These are phyloP conservation scores for Hydrolagus affinis DNA, from an alignment of 2,113 vertebrate genomes.

Conservation along the genomic window DNA sequence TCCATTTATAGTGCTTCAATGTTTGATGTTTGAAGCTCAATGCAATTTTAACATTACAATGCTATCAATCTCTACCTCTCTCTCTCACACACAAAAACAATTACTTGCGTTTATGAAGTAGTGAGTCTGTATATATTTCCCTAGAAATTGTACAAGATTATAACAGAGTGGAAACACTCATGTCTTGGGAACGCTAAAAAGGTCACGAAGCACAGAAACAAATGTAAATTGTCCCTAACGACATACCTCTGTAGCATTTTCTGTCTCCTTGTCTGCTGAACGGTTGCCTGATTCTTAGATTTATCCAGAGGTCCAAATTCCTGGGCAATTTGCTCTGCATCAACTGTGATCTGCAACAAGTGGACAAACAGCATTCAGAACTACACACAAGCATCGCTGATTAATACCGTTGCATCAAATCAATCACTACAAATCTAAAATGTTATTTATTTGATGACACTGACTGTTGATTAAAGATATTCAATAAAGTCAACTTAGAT, in stretches of 20 bases:
- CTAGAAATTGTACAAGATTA: neutral
- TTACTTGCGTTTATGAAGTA: neutral
- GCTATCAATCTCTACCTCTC: too few relatives aligned
- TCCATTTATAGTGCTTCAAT: too few relatives aligned
- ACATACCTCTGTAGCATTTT: conserved; percentile 66
- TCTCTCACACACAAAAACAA: neutral
- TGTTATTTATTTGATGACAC: too few relatives aligned
- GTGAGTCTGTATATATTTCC: too few relatives aligned
- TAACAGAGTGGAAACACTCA: too few relatives aligned
- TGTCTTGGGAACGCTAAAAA: neutral
- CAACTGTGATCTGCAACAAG: conserved; percentile 65
- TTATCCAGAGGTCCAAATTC: conserved; percentile 73
- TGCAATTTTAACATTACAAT: too few relatives aligned
- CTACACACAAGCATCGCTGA: neutral
- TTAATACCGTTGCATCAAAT: neutral
- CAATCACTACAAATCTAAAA: neutral
- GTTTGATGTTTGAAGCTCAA: too few relatives aligned
- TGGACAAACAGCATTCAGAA: neutral
- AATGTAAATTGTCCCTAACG: neutral
- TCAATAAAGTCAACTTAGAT: too few relatives aligned
- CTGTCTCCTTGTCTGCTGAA: conserved; percentile 78
- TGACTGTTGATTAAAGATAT: too few relatives aligned
- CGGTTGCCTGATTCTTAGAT: conserved; percentile 52
- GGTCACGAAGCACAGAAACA: too few relatives aligned
- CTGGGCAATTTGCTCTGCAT: conserved; percentile 70